Base-by-base conservation (phyloP, 2,888 invertebrate species). In the Antheraea assamensis region DNA sequence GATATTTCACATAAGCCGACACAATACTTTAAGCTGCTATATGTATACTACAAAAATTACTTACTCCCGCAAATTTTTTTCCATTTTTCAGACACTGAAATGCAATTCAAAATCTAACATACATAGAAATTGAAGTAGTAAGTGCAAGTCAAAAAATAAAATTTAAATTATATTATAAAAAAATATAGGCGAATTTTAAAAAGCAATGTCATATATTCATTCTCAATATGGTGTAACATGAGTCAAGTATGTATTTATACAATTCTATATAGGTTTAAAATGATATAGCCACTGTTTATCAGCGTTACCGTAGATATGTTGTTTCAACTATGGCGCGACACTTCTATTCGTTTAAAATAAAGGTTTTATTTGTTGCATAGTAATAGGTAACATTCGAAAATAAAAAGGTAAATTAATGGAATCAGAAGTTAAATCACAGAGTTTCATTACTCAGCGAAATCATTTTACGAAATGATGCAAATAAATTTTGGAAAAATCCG, bases 31-130 rank as follows among this genome's bases (percentile, higher is more conserved):
- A 73, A 73, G 73, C 73, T 70, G 55, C 61, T 64, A 64, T 73
- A 70, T 70, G 58, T 73, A 90, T 85, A 91, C 88, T 89, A 91
- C 86, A 74, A 75, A 87, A 86, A 85, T 87, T 85, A 94, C 94
- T 94, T 91, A 94, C 94, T 94, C 89, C 94, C 94, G 91, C 90
- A 94, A 85, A 94, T 87, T 92, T 92, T 93, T 93, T 93, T 93
- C 93, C 93, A 92, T 88, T 93, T 93, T 79, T 94, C 94, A 90
- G 93, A 92, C 91, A 92, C 93, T 94, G 93, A 93, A 94, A 93
- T 90, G 89, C 91, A 92, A 93, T 91, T 84, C 85, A 84, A 84
- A 85, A 80, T 83, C 81, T 81, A 85, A 82, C 80, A 81, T 76
- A 79, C 75, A 73, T 79, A 82, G 78, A 79, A 74, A 15, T 68